Conservation (phyloP, 2,797 vertebrate species). For the Sphenopsis melanotis region DNA sequence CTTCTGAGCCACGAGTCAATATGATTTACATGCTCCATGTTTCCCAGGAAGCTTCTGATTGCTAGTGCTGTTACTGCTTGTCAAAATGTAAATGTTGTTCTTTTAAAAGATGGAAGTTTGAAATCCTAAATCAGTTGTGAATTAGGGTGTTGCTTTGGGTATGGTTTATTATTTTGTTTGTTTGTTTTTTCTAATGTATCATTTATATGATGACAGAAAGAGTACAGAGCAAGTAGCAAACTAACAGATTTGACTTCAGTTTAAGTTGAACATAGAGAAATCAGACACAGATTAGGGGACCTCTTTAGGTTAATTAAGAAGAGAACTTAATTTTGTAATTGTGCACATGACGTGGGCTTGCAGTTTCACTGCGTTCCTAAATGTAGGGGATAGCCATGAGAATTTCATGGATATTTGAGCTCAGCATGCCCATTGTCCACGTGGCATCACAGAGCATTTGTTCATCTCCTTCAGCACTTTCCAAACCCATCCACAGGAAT, state of each 20-base stretch:
- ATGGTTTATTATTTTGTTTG: neutral
- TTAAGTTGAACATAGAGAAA: neutral
- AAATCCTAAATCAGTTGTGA: neutral
- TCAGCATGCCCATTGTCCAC: neutral
- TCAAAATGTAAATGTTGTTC: neutral
- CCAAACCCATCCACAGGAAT: neutral
- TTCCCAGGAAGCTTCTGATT: neutral
- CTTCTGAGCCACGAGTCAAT: neutral
- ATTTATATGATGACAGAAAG: neutral
- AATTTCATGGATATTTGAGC: neutral
- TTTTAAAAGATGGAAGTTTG: neutral
- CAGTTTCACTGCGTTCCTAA: neutral
- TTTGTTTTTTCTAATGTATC: neutral
- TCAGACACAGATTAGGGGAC: neutral
- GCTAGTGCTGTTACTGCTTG: neutral
- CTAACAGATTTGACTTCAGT: neutral
- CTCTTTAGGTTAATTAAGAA: neutral
- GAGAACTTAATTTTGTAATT: neutral
- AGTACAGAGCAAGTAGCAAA: neutral
- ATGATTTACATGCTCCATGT: neutral
- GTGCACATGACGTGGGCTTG: rapidly evolving
- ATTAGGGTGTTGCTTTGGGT: neutral
- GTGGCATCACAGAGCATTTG: neutral
- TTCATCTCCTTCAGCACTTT: neutral
- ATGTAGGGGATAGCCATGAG: rapidly evolving